These are phyloP conservation scores for Coenonympha arcania DNA, from an alignment of 2,888 invertebrate genomes.

Conservation along the genomic window DNA sequence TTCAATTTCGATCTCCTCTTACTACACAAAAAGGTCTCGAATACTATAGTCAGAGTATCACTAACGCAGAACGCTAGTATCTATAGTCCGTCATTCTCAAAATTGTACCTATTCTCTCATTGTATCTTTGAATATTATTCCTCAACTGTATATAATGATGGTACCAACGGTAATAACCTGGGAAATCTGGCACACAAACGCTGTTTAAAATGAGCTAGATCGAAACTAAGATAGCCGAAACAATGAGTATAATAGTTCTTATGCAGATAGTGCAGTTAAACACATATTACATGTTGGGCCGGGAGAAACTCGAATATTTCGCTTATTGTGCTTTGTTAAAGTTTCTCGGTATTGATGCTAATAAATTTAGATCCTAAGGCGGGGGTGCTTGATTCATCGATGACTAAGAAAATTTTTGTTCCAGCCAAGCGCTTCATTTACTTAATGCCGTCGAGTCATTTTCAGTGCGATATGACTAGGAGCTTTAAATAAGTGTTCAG, in stretches of 20 bases:
- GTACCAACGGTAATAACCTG: slow-evolving; percentile 61
- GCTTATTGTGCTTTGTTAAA: slow-evolving; percentile 34
- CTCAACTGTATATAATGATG: slow-evolving; percentile 68
- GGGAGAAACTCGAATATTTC: slow-evolving; percentile 36
- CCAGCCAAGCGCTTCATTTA: slow-evolving; percentile 28
- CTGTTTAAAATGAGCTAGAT: slow-evolving; percentile 60
- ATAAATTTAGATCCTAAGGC: slow-evolving; percentile 39
- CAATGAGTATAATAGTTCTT: slow-evolving; percentile 57
- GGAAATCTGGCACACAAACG: slow-evolving; percentile 56
- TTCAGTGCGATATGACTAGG: slow-evolving; percentile 25
- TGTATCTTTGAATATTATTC: slow-evolving; percentile 57
- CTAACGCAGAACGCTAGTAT: neutral
- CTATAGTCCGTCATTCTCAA: slow-evolving; percentile 45
- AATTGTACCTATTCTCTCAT: slow-evolving; percentile 54
- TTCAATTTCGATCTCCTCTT: neutral
- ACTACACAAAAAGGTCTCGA: neutral
- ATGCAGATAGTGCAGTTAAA: slow-evolving; percentile 52
- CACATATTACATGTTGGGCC: slow-evolving; percentile 38
- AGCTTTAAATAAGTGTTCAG: slow-evolving; percentile 4
- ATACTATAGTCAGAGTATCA: slow-evolving; percentile 1
- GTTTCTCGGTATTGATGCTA: slow-evolving; percentile 49
- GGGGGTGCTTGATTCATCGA: slow-evolving; percentile 55
- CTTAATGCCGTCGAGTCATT: slow-evolving; percentile 41
- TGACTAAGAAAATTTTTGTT: slow-evolving; percentile 57
- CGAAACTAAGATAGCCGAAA: slow-evolving; percentile 59